phyloP scores from a whole-genome alignment of 2,888 invertebrate genomes.

The Melieria crassipennis region DNA sequence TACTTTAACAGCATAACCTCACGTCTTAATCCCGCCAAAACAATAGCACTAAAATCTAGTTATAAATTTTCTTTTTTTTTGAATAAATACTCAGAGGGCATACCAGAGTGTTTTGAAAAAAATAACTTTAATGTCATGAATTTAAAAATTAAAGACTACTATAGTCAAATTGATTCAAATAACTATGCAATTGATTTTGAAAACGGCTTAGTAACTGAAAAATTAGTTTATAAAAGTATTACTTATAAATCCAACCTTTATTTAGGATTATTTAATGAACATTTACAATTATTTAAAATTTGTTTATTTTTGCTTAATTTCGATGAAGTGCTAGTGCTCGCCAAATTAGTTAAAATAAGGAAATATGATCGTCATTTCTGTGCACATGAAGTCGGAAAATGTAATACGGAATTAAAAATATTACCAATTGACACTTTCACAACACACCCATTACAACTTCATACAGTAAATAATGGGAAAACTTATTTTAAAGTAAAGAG shows the following conservation, averaged over 20 bases:
- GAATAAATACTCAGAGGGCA: too few species aligned
- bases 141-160: too few species aligned
- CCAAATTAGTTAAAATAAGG: constrained; percentile 13
- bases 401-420: constrained; percentile 13
- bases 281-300: constrained; percentile 16
- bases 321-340: constrained; percentile 15
- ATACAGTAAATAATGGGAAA: not conserved
- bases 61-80: constrained; percentile 20
- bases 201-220: too few species aligned
- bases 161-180: too few species aligned
- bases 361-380: constrained; percentile 16
- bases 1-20: constrained; percentile 25
- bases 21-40: constrained; percentile 20
- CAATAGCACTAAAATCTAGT: constrained; percentile 22
- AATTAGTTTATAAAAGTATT: too few species aligned
- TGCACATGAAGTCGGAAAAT: constrained; percentile 16
- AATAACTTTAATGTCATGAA: too few species aligned
- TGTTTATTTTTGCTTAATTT: constrained; percentile 9
- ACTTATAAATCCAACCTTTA: too few species aligned
- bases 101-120: too few species aligned
- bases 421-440: constrained; percentile 16
- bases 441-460: constrained; percentile 14
- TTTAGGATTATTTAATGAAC: constrained; percentile 5
- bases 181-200: too few species aligned
- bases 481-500: too few species aligned